phyloP scores from a whole-genome alignment of 2,797 vertebrate genomes.

The Dromococcyx pavoninus region DNA sequence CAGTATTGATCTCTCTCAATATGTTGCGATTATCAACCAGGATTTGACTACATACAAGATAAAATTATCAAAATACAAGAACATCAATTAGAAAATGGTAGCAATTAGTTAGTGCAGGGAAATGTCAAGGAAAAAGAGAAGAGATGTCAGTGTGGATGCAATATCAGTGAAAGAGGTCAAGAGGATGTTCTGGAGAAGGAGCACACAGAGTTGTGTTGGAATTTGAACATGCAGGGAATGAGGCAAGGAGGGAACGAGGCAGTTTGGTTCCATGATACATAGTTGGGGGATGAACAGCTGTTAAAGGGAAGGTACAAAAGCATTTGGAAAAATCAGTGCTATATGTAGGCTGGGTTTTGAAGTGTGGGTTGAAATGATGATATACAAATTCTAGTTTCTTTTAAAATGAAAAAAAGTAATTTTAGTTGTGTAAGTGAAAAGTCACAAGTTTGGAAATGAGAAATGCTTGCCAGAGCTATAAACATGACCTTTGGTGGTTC shows the following conservation, averaged over 20 bases:
- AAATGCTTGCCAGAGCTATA: background rate
- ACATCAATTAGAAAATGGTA: background rate
- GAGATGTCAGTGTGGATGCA: background rate
- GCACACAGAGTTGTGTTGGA: background rate
- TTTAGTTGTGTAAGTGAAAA: background rate
- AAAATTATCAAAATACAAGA: background rate
- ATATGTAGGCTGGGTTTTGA: background rate
- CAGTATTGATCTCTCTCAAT: background rate
- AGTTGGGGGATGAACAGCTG: background rate
- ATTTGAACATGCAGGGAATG: accelerated
- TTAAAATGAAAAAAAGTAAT: background rate
- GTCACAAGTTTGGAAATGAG: background rate
- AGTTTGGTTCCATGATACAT: background rate
- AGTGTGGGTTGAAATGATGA: background rate
- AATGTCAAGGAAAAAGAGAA: background rate
- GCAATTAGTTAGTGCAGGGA: background rate
- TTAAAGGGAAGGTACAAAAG: background rate
- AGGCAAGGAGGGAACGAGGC: background rate
- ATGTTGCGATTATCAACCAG: background rate
- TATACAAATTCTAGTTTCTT: background rate
- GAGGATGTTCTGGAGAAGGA: background rate
- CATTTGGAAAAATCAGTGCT: background rate
- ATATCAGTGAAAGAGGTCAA: background rate
- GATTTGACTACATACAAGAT: background rate
- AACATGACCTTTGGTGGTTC: background rate